phyloP scores from a whole-genome alignment of 2,888 invertebrate genomes.

The Apeira syringaria region DNA sequence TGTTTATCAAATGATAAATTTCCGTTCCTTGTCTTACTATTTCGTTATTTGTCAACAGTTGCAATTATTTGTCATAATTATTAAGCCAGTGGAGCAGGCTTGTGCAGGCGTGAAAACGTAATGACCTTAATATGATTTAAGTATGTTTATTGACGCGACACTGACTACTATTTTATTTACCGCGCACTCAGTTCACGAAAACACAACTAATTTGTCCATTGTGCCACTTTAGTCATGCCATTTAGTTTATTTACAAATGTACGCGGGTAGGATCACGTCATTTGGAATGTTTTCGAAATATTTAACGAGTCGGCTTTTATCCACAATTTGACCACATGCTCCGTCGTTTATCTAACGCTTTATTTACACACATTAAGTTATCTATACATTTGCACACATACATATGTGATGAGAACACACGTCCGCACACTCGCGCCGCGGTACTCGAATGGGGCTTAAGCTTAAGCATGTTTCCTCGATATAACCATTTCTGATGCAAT shows the following conservation, averaged over 20 bases:
- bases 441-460: constrained; percentile 4
- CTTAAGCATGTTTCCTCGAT: constrained; percentile 1
- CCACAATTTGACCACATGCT: constrained; percentile 1
- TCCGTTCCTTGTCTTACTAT: too few relatives aligned
- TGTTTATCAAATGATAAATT: too few relatives aligned
- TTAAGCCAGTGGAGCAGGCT: too few relatives aligned
- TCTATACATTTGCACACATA: constrained; percentile 1
- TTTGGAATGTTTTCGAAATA: background rate
- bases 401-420: constrained; percentile 1
- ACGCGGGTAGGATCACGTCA: background rate
- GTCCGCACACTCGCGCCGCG: constrained; percentile 1
- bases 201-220: background rate
- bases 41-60: too few relatives aligned
- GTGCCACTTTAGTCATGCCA: background rate
- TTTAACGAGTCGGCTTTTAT: background rate
- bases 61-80: too few relatives aligned
- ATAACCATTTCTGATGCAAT: background rate
- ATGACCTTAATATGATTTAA: too few relatives aligned
- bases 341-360: constrained; percentile 7
- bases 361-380: constrained; percentile 16
- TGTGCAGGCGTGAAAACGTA: too few relatives aligned
- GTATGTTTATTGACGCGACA: too few relatives aligned
- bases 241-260: background rate
- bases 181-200: too few relatives aligned
- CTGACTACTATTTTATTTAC: too few relatives aligned